These are phyloP conservation scores for Monopis laevigella DNA, from an alignment of 2,888 invertebrate genomes.

Conservation along the genomic window DNA sequence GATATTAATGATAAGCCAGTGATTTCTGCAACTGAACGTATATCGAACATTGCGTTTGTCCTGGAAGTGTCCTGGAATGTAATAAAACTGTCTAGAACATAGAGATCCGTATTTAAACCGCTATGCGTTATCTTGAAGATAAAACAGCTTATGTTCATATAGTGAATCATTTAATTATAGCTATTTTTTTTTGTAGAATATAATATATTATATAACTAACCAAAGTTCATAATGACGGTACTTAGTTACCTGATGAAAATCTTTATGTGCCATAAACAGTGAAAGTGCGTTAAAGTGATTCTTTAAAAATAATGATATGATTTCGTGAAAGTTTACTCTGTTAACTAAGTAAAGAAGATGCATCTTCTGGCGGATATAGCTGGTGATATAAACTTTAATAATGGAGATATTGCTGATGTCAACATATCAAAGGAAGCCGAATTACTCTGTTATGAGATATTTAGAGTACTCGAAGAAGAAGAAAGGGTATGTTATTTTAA, in stretches of 20 bases:
- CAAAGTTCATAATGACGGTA: background rate
- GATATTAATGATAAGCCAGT: too few relatives aligned
- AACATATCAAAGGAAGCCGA: conserved; percentile 60
- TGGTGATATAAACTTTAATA: conserved; percentile 43
- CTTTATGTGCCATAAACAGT: conserved; percentile 5
- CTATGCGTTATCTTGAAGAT: too few relatives aligned
- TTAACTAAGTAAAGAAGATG: conserved; percentile 37
- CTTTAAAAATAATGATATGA: conserved; percentile 7
- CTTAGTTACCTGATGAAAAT: background rate
- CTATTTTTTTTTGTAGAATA: too few relatives aligned
- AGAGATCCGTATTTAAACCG: background rate
- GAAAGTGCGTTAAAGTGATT: conserved; percentile 15
- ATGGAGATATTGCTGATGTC: conserved; percentile 36
- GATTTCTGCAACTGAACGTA: too few relatives aligned
- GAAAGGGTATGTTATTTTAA: conserved; percentile 50
- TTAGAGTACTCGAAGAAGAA: conserved; percentile 55
- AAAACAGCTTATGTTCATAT: too few relatives aligned
- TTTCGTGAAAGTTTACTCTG: background rate
- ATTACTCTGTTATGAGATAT: conserved; percentile 61
- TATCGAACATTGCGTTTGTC: too few relatives aligned
- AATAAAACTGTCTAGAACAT: background rate
- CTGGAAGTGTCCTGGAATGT: conserved; percentile 4
- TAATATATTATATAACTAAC: background rate
- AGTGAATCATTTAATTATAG: too few relatives aligned
- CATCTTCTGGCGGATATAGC: conserved; percentile 50